Evolutionary conservation across 1,140 invertebrate genomes (phyloP).

Genomic region (Papilio helenus): DNA sequence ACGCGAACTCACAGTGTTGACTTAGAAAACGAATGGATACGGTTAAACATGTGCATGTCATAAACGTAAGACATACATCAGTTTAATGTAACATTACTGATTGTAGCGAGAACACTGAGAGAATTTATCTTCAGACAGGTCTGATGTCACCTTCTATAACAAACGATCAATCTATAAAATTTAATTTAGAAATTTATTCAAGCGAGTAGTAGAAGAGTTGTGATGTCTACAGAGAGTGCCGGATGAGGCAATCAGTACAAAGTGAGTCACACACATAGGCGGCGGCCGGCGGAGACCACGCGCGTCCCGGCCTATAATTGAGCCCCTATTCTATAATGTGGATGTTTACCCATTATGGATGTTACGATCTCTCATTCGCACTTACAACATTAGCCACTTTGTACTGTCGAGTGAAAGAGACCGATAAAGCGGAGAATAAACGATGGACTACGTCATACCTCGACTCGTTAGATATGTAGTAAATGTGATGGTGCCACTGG

Average conservation of each 20-base stretch:
- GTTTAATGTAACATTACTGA: conserved; percentile 26
- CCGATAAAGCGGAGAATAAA: conserved; percentile 49
- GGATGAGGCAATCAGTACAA: conserved; percentile 75
- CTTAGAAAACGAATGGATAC: conserved; percentile 40
- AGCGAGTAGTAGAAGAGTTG: conserved; percentile 57
- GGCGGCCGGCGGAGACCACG: conserved; percentile 39
- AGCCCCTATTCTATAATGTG: conserved; percentile 58
- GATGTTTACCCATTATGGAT: conserved; percentile 53
- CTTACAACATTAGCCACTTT: conserved; percentile 45
- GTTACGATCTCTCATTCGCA: conserved; percentile 57
- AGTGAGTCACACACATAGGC: conserved; percentile 63
- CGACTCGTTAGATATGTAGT: conserved; percentile 48
- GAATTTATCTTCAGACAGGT: not conserved
- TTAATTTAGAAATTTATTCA: conserved; percentile 42
- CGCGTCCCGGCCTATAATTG: conserved; percentile 55
- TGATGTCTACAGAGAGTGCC: conserved; percentile 65
- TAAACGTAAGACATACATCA: conserved; percentile 30
- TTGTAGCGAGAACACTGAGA: conserved; percentile 3
- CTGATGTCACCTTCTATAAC: not conserved
- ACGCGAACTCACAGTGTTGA: conserved; percentile 40
- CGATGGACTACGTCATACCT: conserved; percentile 52
- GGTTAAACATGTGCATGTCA: conserved; percentile 24
- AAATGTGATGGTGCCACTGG: conserved; percentile 48
- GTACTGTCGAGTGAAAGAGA: conserved; percentile 49
- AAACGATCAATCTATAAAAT: conserved; percentile 17